These are phyloP conservation scores for Holcopasites calliopsidis DNA, from an alignment of 1,140 invertebrate genomes.

Conservation along the genomic window DNA sequence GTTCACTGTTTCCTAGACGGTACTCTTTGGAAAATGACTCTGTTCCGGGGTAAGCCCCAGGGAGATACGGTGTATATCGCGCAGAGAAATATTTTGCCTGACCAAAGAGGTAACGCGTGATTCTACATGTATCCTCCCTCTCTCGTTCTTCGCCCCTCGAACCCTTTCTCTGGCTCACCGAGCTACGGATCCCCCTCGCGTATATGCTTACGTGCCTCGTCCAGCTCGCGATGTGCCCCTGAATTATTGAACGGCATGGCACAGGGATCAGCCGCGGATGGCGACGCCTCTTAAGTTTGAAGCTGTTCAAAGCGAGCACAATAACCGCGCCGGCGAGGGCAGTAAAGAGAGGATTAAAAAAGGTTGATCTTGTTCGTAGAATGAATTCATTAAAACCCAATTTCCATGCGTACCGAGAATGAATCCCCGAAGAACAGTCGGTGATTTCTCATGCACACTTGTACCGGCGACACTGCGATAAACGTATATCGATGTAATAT, in stretches of 20 bases:
- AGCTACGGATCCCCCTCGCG: conserved; percentile 40
- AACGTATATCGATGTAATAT: conserved; percentile 72
- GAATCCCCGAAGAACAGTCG: conserved; percentile 20
- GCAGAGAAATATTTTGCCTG: conserved; percentile 71
- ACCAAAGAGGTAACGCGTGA: conserved; percentile 61
- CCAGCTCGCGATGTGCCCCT: conserved; percentile 57
- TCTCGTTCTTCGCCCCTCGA: conserved; percentile 41
- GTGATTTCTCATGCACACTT: conserved; percentile 24
- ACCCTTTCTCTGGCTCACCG: conserved; percentile 14
- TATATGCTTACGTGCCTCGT: conserved; percentile 66
- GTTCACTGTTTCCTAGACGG: conserved; percentile 38
- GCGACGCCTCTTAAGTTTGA: conserved; percentile 51
- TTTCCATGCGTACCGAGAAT: conserved; percentile 21
- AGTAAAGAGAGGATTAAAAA: neutral
- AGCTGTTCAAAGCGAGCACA: conserved; percentile 13
- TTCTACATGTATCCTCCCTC: conserved; percentile 50
- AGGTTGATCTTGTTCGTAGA: neutral
- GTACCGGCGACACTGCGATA: too few species aligned
- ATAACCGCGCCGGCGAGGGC: neutral
- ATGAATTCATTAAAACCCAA: conserved; percentile 24
- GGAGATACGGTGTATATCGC: conserved; percentile 55
- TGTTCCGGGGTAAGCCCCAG: conserved; percentile 44
- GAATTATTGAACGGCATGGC: conserved; percentile 70
- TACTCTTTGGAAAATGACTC: conserved; percentile 50
- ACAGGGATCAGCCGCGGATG: conserved; percentile 59